phyloP scores from a whole-genome alignment of 2,888 invertebrate genomes.

The Latrodectus hesperus region DNA sequence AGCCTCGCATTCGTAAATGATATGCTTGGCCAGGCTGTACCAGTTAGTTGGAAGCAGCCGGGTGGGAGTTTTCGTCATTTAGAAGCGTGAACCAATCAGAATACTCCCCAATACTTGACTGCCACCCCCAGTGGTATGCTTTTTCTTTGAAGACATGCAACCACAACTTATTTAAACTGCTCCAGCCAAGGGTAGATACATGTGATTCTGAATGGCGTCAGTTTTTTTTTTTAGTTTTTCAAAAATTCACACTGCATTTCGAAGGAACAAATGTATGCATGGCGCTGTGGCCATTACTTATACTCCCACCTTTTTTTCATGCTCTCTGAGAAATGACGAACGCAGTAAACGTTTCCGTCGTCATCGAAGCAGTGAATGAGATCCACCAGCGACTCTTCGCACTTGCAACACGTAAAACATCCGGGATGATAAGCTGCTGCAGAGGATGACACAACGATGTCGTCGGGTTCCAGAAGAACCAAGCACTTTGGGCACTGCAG shows the following conservation, averaged over 20 bases:
- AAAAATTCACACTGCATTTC: background rate
- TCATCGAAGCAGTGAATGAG: slow-evolving; percentile 28
- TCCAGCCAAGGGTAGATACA: background rate
- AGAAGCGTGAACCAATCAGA: too few relatives aligned
- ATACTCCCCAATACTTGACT: background rate
- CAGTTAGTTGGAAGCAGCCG: too few relatives aligned
- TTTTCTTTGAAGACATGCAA: background rate
- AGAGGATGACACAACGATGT: slow-evolving; percentile 8
- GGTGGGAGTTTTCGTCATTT: too few relatives aligned
- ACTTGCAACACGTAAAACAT: slow-evolving; percentile 35
- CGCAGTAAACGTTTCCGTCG: slow-evolving; percentile 30
- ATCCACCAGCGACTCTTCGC: slow-evolving; percentile 26
- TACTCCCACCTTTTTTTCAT: slow-evolving; percentile 16
- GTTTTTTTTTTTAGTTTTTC: background rate
- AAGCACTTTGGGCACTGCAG: slow-evolving; percentile 37
- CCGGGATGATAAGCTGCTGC: slow-evolving; percentile 3
- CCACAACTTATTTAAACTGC: background rate
- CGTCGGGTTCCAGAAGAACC: slow-evolving; percentile 10
- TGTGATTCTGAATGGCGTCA: background rate
- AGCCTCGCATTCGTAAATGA: too few relatives aligned
- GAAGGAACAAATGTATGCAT: background rate
- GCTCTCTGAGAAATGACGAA: slow-evolving; percentile 33
- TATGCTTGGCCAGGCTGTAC: too few relatives aligned
- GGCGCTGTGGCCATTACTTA: background rate
- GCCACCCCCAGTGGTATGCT: background rate